Evolutionary conservation across 1,140 invertebrate genomes (phyloP).

Genomic region (Drosophila nasuta): DNA sequence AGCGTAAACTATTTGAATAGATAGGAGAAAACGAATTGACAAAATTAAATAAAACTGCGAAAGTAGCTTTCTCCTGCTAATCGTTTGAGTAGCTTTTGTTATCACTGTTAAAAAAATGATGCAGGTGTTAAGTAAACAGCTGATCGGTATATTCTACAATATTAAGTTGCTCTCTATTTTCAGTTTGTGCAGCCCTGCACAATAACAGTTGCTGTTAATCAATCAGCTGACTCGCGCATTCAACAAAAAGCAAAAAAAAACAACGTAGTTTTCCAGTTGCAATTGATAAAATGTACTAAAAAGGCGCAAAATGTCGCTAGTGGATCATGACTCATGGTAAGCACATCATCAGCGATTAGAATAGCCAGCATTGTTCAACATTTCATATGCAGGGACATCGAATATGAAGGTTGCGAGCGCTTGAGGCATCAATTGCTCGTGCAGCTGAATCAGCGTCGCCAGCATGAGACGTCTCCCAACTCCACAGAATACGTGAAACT

Average conservation of each 20-base stretch:
- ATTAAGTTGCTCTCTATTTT: no score
- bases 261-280: slow-evolving; percentile 23
- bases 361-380: not conserved
- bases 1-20: no score
- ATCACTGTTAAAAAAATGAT: no score
- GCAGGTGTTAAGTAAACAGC: no score
- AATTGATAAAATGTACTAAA: slow-evolving; percentile 25
- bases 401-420: slow-evolving; percentile 89
- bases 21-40: no score
- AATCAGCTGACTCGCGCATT: slow-evolving; percentile 21
- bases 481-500: slow-evolving; percentile 79
- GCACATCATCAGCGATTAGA: not conserved
- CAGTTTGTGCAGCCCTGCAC: slow-evolving; percentile 6
- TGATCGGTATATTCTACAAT: no score
- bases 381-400: slow-evolving; percentile 86
- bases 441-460: slow-evolving; percentile 86
- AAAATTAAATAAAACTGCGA: no score
- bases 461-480: slow-evolving; percentile 84
- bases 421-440: slow-evolving; percentile 88
- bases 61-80: no score
- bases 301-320: slow-evolving; percentile 68
- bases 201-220: slow-evolving; percentile 20
- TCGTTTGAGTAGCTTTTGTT: no score
- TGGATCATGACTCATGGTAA: slow-evolving; percentile 83
- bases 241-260: slow-evolving; percentile 21